Evolutionary conservation across 2,797 vertebrate genomes (phyloP), one percentile per base, ranked within the genome.

Genomic region (Benthosema pterotum): DNA sequence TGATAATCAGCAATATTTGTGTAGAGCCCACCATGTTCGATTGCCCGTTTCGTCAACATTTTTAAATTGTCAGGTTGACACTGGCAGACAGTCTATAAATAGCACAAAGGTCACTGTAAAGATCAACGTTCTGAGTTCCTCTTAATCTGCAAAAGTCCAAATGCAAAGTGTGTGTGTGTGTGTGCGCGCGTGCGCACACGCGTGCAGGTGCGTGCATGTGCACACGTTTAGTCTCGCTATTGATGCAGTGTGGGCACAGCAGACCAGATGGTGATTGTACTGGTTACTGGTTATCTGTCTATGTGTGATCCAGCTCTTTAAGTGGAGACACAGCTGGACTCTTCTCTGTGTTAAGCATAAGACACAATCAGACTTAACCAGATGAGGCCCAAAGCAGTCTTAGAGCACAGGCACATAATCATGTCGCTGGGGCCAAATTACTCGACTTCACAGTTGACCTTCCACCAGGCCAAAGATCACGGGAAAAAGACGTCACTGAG

Each of bases 131-230:
- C 61, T 56, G 5, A 65, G 64, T 42, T 42, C 12, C 43, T 47
- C 42, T 54, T 57, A 57, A 65, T 63, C 61, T 32, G 14, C 18
- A 72, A 69, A 15, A 15, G 52, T 68, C 38, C 53, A 42, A 49
- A 50, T 1, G 42, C 49, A 51, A 22, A 6, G 9, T 16, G 13
- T 43, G 42, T 43, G 9, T 43, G 12, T 11, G 42, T 43, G 12
- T 5, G 42, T 43, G 5, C 25, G 25, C 12, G 5, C 9, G 9
- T 43, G 45, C n/a, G 14, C 12, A 5, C 43, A 9, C 11, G 11
- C 14, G 43, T 45, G 11, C 28, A n/a, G n/a, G n/a, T n/a, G n/a
- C n/a, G n/a, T n/a, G n/a, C n/a, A n/a, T n/a, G 28, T 45, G 8
- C 11, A 3, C 14, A 22, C n/a, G 14, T 12, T 59, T 45, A 15